Conservation (phyloP, 2,113 vertebrate genomes). For the Pelodiscus sinensis region DNA sequence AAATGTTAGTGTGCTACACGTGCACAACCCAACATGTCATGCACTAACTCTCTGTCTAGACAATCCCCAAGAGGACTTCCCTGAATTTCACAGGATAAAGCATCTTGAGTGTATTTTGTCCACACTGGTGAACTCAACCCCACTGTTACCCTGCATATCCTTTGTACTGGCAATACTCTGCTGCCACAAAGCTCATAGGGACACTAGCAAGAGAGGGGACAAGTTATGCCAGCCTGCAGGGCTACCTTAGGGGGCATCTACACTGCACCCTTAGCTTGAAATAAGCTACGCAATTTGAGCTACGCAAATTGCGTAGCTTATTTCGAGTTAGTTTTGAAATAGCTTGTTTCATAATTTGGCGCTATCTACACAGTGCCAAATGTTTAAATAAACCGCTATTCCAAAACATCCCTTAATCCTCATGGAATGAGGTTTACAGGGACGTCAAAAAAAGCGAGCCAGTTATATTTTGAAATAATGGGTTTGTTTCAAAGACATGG, state of each 20-base stretch:
- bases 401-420: too few relatives aligned
- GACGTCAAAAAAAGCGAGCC: too few relatives aligned
- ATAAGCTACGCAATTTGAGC: too few relatives aligned
- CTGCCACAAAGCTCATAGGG: slow-evolving; percentile 7
- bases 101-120: not conserved
- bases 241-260: not conserved
- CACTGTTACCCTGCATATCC: slow-evolving; percentile 50
- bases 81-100: not conserved
- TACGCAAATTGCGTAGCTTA: too few relatives aligned
- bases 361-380: too few relatives aligned
- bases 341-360: too few relatives aligned
- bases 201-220: not conserved
- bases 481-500: too few relatives aligned
- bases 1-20: not conserved
- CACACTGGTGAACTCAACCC: not conserved
- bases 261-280: too few relatives aligned
- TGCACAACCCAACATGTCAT: not conserved
- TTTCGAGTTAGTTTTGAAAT: too few relatives aligned
- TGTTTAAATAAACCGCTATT: too few relatives aligned
- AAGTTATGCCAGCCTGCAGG: not conserved
- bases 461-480: too few relatives aligned
- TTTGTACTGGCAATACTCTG: not conserved
- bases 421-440: too few relatives aligned
- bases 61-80: not conserved
- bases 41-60: not conserved